Base-by-base conservation (phyloP, 1,140 invertebrate genomes). In the Eupeodes corollae region DNA sequence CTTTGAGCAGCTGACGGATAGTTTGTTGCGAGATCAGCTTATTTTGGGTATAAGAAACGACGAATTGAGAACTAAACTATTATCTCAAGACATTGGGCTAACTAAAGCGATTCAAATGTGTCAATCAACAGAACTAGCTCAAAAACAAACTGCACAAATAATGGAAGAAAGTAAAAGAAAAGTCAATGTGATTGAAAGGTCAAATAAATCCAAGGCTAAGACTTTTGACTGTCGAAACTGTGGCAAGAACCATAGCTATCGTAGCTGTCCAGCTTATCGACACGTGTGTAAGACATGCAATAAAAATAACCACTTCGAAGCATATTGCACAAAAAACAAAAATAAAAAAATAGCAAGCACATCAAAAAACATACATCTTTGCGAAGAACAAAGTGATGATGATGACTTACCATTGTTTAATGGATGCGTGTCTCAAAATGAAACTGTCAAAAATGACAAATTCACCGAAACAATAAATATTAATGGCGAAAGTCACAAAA, bases 361-460 rank as follows among this genome's bases (percentile, higher is more conserved):
- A n/a, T n/a, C n/a, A n/a, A n/a, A n/a, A n/a, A n/a, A n/a, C n/a
- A n/a, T n/a, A n/a, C n/a, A n/a, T n/a, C n/a, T n/a, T n/a, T n/a
- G n/a, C n/a, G 26, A 48, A 5, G 48, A 48, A n/a, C 18, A 42
- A 10, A 52, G 48, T 14, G 41, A 40, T 12, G 49, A 56, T 32
- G 54, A 49, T 33, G 31, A 53, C 46, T 52, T 42, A 46, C 44
- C 48, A 15, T 51, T 56, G 41, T 30, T 50, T 12, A 56, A 53
- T 15, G 52, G 54, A 47, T 19, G 56, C 2, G 54, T 48, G 50
- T 40, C 33, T 12, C 35, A 50, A 31, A 44, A 45, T 6, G 26
- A 37, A 14, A 38, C 37, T 6, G n/a, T n/a, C n/a, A n/a, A n/a
- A n/a, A n/a, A n/a, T n/a, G n/a, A n/a, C n/a, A n/a, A n/a, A n/a